Percentiles rank a stretch among this genome's conserved stretches.
These are phyloP conservation scores for Spialia ferax DNA, from an alignment of 2,888 invertebrate species.

Conservation along the genomic window DNA sequence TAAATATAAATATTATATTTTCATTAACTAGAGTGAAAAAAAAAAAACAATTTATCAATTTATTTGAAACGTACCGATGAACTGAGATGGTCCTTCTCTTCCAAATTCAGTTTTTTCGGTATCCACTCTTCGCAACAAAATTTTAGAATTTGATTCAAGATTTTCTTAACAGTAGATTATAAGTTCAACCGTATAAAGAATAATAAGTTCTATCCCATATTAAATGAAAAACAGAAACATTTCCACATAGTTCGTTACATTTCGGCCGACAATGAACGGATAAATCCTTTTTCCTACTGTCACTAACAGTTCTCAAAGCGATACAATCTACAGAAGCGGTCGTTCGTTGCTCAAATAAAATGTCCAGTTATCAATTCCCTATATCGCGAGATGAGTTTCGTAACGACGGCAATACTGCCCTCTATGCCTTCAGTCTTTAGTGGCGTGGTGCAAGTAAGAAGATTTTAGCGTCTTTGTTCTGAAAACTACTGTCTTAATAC, in stretches of 20 bases:
- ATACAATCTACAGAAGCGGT: conserved; percentile 37
- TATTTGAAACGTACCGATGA: no score
- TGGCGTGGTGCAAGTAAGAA: conserved; percentile 49
- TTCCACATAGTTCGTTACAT: background rate
- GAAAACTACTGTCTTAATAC: background rate
- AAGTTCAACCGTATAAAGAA: background rate
- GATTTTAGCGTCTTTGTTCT: conserved; percentile 25
- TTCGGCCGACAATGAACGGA: background rate
- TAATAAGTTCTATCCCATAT: background rate
- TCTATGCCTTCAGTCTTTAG: conserved; percentile 36
- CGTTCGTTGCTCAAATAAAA: conserved; percentile 57
- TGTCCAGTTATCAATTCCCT: conserved; percentile 79
- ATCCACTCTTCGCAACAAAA: no score
- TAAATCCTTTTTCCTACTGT: conserved; percentile 38
- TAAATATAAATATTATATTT: no score
- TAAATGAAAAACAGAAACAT: background rate
- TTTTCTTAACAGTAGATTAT: no score
- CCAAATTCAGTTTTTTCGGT: no score
- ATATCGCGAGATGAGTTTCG: conserved; percentile 78
- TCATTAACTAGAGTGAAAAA: no score
- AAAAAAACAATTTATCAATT: no score
- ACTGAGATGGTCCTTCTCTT: no score
- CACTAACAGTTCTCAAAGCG: conserved; percentile 48
- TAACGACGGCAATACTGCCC: conserved; percentile 80
- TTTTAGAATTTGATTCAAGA: no score